These are phyloP conservation scores for Scolopax rusticola DNA, from an alignment of 2,797 vertebrate genomes.

Conservation along the genomic window DNA sequence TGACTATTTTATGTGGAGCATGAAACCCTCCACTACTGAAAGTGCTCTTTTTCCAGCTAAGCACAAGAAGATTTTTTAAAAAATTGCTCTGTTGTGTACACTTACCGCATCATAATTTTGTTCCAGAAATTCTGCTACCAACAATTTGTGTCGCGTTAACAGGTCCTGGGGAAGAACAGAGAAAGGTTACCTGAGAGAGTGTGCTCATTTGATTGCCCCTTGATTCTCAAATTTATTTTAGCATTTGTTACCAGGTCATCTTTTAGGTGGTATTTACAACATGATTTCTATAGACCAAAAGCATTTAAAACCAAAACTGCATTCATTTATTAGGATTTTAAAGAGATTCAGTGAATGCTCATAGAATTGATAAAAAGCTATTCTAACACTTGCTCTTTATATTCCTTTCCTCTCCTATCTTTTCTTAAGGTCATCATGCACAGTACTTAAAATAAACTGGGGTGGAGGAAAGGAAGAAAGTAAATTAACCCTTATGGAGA, in stretches of 20 bases:
- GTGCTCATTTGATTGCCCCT: not conserved
- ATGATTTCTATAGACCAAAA: not conserved
- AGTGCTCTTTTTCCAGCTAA: not conserved
- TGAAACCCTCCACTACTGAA: not conserved
- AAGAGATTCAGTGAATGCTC: not conserved
- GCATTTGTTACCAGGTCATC: not conserved
- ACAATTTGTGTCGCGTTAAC: conserved; percentile 93
- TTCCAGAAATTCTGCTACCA: conserved; percentile 94
- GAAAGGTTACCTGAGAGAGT: not conserved
- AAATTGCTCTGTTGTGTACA: conserved; percentile 9
- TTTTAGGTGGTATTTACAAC: conserved; percentile 6
- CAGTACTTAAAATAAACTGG: not conserved
- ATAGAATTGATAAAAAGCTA: not conserved
- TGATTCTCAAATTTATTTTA: not conserved
- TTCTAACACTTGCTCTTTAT: not conserved
- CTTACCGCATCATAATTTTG: conserved; percentile 96
- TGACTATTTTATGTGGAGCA: not conserved
- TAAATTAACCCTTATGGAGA: not conserved
- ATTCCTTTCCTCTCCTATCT: not conserved
- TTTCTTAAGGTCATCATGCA: not conserved
- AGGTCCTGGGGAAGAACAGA: conserved; percentile 85
- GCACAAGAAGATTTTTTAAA: rapidly evolving
- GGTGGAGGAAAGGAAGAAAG: not conserved
- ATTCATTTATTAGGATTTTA: not conserved
- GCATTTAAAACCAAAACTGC: not conserved